Evolutionary conservation across 2,888 invertebrate species (phyloP).

Genomic region (Drosophila kuntzei): DNA sequence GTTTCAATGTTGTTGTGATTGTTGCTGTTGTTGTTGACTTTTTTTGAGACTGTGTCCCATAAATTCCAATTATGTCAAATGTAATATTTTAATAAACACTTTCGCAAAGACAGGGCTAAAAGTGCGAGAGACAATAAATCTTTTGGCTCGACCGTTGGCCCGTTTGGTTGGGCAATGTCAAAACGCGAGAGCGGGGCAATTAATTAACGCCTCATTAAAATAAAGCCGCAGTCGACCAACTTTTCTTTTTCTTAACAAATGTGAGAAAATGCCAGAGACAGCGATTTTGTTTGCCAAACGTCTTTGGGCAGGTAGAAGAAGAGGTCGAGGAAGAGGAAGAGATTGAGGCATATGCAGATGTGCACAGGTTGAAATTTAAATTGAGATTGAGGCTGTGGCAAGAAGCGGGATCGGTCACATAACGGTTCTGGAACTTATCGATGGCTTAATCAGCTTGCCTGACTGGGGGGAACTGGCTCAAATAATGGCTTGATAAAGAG

Average conservation of each 20-base stretch:
- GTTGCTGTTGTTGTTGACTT: slow-evolving; percentile 22
- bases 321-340: not conserved
- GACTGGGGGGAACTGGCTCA: slow-evolving; percentile 40
- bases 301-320: slow-evolving; percentile 36
- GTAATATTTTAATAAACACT: slow-evolving; percentile 84
- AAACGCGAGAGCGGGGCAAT: slow-evolving; percentile 80
- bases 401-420: slow-evolving; percentile 31
- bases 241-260: slow-evolving; percentile 47
- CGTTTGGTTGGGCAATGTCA: slow-evolving; percentile 65
- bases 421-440: slow-evolving; percentile 67
- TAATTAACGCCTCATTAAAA: slow-evolving; percentile 84
- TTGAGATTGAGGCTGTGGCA: not conserved
- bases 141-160: slow-evolving; percentile 49
- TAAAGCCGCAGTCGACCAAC: slow-evolving; percentile 48
- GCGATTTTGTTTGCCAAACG: slow-evolving; percentile 54
- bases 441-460: slow-evolving; percentile 66
- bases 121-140: slow-evolving; percentile 68
- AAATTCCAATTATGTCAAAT: slow-evolving; percentile 85
- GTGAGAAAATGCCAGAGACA: slow-evolving; percentile 64
- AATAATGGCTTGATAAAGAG: slow-evolving; percentile 81
- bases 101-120: slow-evolving; percentile 61
- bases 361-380: not conserved
- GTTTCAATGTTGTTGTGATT: slow-evolving; percentile 7
- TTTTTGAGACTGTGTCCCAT: slow-evolving; percentile 55
- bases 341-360: slow-evolving; percentile 8